Percentiles rank a stretch among this genome's conserved stretches.
Conservation (phyloP, 2,888 invertebrate genomes). For the Andrena bicolor region DNA sequence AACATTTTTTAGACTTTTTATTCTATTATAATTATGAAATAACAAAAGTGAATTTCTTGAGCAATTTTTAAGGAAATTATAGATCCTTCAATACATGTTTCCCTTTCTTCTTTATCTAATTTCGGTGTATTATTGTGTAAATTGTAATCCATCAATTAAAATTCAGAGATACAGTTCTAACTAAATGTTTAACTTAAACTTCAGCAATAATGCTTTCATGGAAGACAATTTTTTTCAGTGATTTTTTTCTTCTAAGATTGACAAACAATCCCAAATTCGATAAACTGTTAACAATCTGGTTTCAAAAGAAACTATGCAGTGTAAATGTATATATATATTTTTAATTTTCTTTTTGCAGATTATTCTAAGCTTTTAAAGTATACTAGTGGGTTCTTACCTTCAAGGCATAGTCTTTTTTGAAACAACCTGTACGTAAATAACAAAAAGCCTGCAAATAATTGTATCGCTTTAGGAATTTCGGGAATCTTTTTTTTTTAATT, state of each 20-base stretch:
- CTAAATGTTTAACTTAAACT: background rate
- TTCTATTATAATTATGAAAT: background rate
- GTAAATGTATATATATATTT: background rate
- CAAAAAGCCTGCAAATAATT: conserved; percentile 50
- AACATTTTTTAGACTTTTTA: background rate
- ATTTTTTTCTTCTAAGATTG: background rate
- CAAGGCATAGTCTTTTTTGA: conserved; percentile 41
- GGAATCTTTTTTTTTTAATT: conserved; percentile 7
- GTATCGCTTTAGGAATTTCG: conserved; percentile 22
- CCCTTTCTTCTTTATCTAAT: background rate
- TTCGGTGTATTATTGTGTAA: background rate
- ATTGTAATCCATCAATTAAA: background rate
- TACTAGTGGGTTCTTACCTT: conserved; percentile 46
- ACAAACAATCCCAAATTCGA: conserved; percentile 49
- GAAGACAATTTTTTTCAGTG: background rate
- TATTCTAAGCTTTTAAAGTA: conserved; percentile 18
- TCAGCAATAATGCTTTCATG: background rate
- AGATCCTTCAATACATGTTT: background rate
- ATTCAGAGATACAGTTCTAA: background rate
- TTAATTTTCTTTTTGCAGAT: conserved; percentile 2
- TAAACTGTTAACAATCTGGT: conserved; percentile 8
- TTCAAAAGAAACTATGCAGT: conserved; percentile 44
- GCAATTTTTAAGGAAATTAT: background rate
- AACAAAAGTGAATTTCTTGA: background rate
- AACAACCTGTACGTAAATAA: conserved; percentile 51